Base-by-base conservation (phyloP, 92 coral and sea anemone species). In the Palythoa heliodiscus region DNA sequence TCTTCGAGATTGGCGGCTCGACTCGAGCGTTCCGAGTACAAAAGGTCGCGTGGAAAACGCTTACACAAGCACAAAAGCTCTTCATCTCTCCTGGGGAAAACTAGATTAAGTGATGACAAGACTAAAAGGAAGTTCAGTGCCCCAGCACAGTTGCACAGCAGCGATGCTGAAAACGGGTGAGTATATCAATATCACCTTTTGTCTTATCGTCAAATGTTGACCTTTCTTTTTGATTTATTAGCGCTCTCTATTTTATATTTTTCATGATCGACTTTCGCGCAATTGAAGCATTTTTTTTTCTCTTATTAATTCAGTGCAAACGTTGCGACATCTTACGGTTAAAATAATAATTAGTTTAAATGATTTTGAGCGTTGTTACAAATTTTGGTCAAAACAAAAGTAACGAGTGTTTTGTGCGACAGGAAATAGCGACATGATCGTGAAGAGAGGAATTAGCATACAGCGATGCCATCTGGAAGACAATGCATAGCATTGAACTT, bases 1-100 rank as follows among this genome's bases (percentile, higher is more conserved):
- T 96, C 99, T 3, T 91, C 96, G 7, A 91, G 99, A 25, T 93
- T 96, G 43, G 95, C 98, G 25, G 99, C 99, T 14, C 90, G 98
- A 19, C 89, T 96, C 43, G 99, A 96, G 86, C 89, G 98, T 48
- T 96, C 99, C 40, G 99, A 93, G 71, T 91, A 94, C 92, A 95
- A 93, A 71, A 89, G 99, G 84, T 92, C 98, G 74, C 92, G 97
- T 7, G 95, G 97, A 88, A 95, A 93, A 78, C 89, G 92, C 20
- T 64, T 91, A 50, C 91, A 90, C 82, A 89, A 88, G 70, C 88
- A 93, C 74, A 75, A 83, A 40, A 89, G 90, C 83, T 90, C 98
- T 22, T 37, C 89, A 48, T 64, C 84, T 25, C 74, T 80, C 43
- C 84, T 66, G 84, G 84, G 73, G 74, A 80, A 80, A 80, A 24